Conservation (phyloP, 2,888 invertebrate genomes). For the Uropetala carovei region DNA sequence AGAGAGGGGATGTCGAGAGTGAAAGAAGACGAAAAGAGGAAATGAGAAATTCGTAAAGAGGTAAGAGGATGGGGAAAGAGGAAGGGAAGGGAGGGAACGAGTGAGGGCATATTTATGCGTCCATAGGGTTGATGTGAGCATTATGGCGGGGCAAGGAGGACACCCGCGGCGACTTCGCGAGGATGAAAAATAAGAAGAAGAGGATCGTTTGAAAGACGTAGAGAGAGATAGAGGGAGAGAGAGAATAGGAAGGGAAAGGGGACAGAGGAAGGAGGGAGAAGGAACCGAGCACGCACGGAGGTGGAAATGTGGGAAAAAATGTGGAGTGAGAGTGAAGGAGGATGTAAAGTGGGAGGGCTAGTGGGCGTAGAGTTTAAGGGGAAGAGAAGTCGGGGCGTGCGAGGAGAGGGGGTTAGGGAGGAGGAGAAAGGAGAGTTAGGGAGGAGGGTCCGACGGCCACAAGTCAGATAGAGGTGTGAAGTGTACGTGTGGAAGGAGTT, state of each 20-base stretch:
- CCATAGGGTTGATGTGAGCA: too few relatives aligned
- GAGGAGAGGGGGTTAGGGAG: too few relatives aligned
- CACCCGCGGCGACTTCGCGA: background rate
- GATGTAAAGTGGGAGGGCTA: background rate
- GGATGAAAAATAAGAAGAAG: background rate
- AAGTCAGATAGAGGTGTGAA: slow-evolving; percentile 6
- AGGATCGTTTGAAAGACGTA: background rate
- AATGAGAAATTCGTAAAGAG: too few relatives aligned
- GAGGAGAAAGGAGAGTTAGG: too few relatives aligned
- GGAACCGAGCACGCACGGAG: background rate
- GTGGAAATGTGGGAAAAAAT: background rate
- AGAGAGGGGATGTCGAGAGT: background rate
- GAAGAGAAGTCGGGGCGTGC: background rate
- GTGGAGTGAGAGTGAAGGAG: background rate
- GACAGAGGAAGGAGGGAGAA: background rate
- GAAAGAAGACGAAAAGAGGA: background rate
- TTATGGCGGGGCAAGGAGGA: background rate
- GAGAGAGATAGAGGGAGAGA: background rate
- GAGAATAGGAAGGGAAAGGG: background rate
- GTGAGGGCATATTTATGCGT: background rate
- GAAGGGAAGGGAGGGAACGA: background rate
- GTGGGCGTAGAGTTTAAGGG: background rate
- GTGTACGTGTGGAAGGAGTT: slow-evolving; percentile 20
- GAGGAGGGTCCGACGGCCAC: background rate
- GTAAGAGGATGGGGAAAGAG: too few relatives aligned